Base-by-base conservation (phyloP, 2,113 vertebrate genomes). In the Spea bombifrons region DNA sequence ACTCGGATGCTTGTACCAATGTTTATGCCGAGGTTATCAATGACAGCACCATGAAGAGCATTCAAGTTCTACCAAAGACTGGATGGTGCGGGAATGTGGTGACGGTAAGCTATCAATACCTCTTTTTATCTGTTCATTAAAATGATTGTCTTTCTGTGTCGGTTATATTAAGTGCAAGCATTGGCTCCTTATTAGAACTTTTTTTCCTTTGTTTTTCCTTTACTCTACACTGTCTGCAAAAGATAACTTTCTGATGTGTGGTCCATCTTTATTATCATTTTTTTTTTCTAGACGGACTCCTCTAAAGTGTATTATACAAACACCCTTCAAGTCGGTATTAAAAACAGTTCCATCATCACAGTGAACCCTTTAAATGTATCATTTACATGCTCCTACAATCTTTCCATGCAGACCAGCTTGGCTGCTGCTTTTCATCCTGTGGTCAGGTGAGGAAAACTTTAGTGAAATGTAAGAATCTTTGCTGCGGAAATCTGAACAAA, bases 341-440 rank as follows among this genome's bases (percentile, higher is more conserved):
- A 48, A 45, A 76, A 76, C 52, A n/a, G 0, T 49, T 3, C 7
- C 30, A 45, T 65, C 44, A 71, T 71, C 52, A 76, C 66, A 12
- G 53, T 5, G 4, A 76, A 69, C 12, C 75, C 75, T 8, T 3
- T 50, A 47, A 78, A 78, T 30, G 8, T 78, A 4, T 44, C 57
- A 17, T 78, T 78, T 43, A 12, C 76, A 13, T 78, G 76, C 43
- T 71, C 76, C 7, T 78, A 71, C 76, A 78, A 78, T 16, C 30
- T 78, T 7, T 45, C 76, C 8, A 78, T 78, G 59, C 68, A 78
- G 48, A 78, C 59, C 8, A 55, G 59, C 45, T 30, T 78, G 46
- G 48, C 8, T 7, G 30, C 52, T 12, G 59, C 68, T 4, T 0
- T 71, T 13, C 48, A 65, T 12, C 17, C 47, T 45, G 10, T 44